A percentile compares a stretch with the other conserved stretches of the same genome.
Conservation (phyloP, 2,113 vertebrate species). For the Erythrolamprus reginae region DNA sequence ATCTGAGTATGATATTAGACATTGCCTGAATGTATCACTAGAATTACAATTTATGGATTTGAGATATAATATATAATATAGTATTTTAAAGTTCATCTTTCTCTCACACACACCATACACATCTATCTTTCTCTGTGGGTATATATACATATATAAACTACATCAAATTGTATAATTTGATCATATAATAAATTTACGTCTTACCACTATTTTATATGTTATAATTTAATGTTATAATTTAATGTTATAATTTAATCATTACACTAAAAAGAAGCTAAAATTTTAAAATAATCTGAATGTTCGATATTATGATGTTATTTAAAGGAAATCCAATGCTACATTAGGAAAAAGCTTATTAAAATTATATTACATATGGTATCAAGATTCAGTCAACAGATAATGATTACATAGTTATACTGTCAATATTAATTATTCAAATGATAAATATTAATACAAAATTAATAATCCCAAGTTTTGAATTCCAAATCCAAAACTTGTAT, state of each 20-base stretch:
- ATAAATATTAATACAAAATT: not conserved
- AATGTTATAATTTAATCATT: not conserved
- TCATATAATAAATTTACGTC: not conserved
- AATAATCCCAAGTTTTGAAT: not conserved
- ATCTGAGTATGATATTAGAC: not conserved
- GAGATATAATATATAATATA: not conserved
- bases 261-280: not conserved
- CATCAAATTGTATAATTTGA: not conserved
- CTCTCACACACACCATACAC: no score
- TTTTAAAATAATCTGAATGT: not conserved
- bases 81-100: not conserved
- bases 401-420: not conserved
- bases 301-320: not conserved
- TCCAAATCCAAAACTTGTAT: not conserved
- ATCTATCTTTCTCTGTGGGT: not conserved
- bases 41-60: not conserved
- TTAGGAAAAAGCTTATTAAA: not conserved
- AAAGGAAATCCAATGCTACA: not conserved
- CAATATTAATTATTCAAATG: not conserved
- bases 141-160: not conserved
- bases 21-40: not conserved
- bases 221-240: not conserved
- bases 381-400: not conserved
- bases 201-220: not conserved
- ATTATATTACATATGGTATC: not conserved